phyloP scores from a whole-genome alignment of 2,888 invertebrate species.

The Spodoptera picta region DNA sequence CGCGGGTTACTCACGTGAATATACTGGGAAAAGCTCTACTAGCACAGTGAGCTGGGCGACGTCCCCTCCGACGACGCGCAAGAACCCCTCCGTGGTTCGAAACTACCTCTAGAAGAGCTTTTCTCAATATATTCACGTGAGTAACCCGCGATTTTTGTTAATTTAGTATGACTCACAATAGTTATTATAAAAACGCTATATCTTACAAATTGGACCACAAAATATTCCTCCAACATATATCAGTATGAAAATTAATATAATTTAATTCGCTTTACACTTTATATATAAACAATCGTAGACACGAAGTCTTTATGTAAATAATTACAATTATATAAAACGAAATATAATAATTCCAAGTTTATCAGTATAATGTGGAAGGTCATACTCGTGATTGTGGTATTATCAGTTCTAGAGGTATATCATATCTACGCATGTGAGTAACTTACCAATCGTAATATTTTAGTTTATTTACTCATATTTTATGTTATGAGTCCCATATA shows the following conservation, averaged over 20 bases:
- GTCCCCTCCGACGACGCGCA: too few relatives aligned
- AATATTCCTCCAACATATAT: slow-evolving; percentile 1
- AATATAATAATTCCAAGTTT: slow-evolving; percentile 43
- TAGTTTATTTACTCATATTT: slow-evolving; percentile 16
- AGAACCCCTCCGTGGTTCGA: too few relatives aligned
- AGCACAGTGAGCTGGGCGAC: too few relatives aligned
- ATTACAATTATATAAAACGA: slow-evolving; percentile 11
- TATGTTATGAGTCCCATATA: too few relatives aligned
- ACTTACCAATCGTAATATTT: slow-evolving; percentile 22
- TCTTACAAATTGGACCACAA: slow-evolving; percentile 22
- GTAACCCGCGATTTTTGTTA: too few relatives aligned
- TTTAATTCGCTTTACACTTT: slow-evolving; percentile 37
- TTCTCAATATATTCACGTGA: too few relatives aligned
- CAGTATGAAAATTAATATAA: slow-evolving; percentile 31
- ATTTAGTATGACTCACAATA: too few relatives aligned
- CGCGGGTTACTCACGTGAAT: too few relatives aligned
- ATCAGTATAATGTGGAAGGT: slow-evolving; percentile 55
- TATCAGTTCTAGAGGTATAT: slow-evolving; percentile 47
- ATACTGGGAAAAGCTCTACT: too few relatives aligned
- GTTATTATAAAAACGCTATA: slow-evolving; percentile 15
- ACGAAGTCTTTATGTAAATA: slow-evolving; percentile 36
- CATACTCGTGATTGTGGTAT: slow-evolving; percentile 41
- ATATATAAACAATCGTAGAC: slow-evolving; percentile 47
- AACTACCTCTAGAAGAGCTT: too few relatives aligned
- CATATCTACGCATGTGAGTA: slow-evolving; percentile 56